phyloP scores from a whole-genome alignment of 2,888 invertebrate genomes.

The Amaurobius ferox region DNA sequence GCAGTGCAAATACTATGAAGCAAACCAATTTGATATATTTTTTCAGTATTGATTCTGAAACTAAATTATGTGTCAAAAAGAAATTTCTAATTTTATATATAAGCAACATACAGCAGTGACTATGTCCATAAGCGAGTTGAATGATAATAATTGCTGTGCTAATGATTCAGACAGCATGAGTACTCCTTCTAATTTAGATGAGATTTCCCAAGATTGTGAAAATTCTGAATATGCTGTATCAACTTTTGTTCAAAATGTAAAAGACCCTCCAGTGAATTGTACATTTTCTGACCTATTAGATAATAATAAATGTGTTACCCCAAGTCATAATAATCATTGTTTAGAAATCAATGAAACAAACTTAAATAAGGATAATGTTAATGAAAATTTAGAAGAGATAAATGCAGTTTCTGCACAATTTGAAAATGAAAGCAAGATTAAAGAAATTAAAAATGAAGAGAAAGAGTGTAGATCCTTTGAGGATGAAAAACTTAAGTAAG shows the following conservation, averaged over 20 bases:
- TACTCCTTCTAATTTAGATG: neutral
- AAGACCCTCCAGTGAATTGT: neutral
- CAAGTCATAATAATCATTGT: too few species aligned
- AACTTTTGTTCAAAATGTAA: neutral
- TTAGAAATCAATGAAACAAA: neutral
- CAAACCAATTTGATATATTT: too few species aligned
- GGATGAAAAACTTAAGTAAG: neutral
- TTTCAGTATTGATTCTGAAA: too few species aligned
- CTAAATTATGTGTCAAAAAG: too few species aligned
- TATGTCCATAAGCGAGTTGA: too few species aligned
- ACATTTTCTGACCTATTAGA: too few species aligned
- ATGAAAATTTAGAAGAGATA: neutral
- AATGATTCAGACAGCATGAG: neutral
- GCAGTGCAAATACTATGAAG: too few species aligned
- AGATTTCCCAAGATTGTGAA: neutral
- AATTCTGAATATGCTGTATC: neutral
- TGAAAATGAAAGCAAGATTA: neutral
- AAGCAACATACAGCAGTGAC: too few species aligned
- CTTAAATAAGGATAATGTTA: neutral
- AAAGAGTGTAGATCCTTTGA: neutral
- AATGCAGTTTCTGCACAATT: neutral
- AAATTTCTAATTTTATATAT: too few species aligned
- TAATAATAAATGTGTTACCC: too few species aligned
- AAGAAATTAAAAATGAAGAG: neutral
- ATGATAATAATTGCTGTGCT: neutral